Percentiles rank a stretch among this genome's conserved stretches.
Evolutionary conservation across 2,113 vertebrate genomes (phyloP).

Genomic region (Dasypus novemcinctus): DNA sequence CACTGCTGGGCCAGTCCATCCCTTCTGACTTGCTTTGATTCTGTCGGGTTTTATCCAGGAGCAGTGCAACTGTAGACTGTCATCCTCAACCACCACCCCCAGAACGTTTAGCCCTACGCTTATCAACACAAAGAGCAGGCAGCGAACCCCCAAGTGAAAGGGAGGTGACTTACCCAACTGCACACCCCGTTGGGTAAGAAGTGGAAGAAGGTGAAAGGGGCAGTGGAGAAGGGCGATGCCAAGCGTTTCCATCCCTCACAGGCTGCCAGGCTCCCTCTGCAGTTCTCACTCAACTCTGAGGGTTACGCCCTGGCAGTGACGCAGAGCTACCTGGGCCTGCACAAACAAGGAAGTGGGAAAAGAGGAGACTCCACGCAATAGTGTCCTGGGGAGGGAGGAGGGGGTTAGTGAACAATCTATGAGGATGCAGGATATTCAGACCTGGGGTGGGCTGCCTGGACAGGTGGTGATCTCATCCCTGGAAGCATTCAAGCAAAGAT

Average conservation of each 20-base stretch:
- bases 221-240: not conserved
- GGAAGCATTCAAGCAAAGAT: not conserved
- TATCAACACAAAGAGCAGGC: not conserved
- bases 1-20: not conserved
- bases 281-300: not conserved
- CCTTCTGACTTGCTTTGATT: not conserved
- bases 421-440: not conserved
- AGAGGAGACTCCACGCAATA: not conserved
- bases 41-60: not conserved
- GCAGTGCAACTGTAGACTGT: not conserved
- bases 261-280: not conserved
- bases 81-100: not conserved
- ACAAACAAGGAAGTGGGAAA: not conserved
- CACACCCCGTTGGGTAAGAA: not conserved
- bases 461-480: not conserved
- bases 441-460: not conserved
- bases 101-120: not conserved
- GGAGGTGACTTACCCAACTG: not conserved
- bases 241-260: not conserved
- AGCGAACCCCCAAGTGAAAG: not conserved
- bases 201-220: not conserved
- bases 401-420: not conserved
- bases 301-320: not conserved
- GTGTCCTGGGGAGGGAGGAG: not conserved
- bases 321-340: not conserved